A percentile compares a stretch with the other conserved stretches of the same genome.
Conservation (phyloP, 2,797 vertebrate species). For the Pelodytes ibericus region DNA sequence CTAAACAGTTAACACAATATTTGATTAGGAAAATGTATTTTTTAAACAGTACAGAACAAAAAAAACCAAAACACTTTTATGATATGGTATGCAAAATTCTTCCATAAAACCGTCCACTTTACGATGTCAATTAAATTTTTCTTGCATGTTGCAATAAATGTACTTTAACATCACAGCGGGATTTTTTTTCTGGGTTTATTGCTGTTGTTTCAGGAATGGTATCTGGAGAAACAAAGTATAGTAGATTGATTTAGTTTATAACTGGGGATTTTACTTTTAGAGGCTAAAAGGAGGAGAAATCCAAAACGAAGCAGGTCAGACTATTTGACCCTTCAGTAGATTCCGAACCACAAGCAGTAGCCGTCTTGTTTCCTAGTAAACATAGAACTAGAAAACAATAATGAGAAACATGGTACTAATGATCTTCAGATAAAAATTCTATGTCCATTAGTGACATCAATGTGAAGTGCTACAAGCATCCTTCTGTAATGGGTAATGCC, state of each 20-base stretch:
- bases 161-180: constrained; percentile 38
- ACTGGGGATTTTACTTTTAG: constrained; percentile 9
- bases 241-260: constrained; percentile 43
- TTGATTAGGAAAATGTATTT: constrained; percentile 22
- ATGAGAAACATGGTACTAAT: constrained; percentile 29
- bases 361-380: constrained; percentile 8
- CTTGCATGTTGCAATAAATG: constrained; percentile 50
- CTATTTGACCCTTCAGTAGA: background rate
- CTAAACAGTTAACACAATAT: constrained; percentile 13
- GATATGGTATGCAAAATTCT: constrained; percentile 39
- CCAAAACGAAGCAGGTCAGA: background rate
- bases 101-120: constrained; percentile 44
- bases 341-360: background rate
- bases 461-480: constrained; percentile 15
- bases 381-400: constrained; percentile 14
- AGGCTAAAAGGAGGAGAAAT: background rate
- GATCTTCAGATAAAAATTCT: constrained; percentile 31
- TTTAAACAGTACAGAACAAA: constrained; percentile 15
- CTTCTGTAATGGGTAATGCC: constrained; percentile 17
- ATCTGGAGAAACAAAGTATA: constrained; percentile 18
- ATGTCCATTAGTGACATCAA: constrained; percentile 37
- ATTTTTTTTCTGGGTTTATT: constrained; percentile 41
- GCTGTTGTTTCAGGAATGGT: constrained; percentile 33
- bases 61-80: constrained; percentile 38
- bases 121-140: constrained; percentile 46